Evolutionary conservation across 2,888 invertebrate genomes (phyloP), one percentile per base, ranked within the genome.

Genomic region (Notodonta ziczac): DNA sequence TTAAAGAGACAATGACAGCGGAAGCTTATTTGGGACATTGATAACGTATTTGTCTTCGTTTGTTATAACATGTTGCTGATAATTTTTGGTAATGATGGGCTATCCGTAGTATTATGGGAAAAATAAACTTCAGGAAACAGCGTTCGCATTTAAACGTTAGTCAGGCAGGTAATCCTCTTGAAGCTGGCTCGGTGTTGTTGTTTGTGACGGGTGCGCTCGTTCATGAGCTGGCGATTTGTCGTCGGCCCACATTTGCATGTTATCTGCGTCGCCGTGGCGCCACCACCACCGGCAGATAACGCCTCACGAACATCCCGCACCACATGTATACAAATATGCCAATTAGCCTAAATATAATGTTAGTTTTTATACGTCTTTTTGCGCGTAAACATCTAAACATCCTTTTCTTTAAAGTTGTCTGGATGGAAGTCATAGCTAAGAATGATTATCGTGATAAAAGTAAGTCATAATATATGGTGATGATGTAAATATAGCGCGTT

Each of bases 81-180:
- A 35, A 12, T 54, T 39, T 39, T 39, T 35, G 14, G n/a, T 63
- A 70, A 70, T 58, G 40, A 67, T 70, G 67, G 70, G 77, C 72
- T 62, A 61, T 77, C 73, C 73, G 67, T 57, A 60, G 56, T 51
- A 55, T 69, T 63, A 63, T 71, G 58, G 62, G 53, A 63, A 66
- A 67, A 60, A 32, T 63, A 59, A 61, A 65, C 61, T 62, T 48
- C 53, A 44, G 57, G 61, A 67, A 66, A 61, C 57, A 53, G 56
- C n/a, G 74, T 72, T 74, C 58, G 65, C 67, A 69, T 74, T 66
- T 73, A 74, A 76, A 66, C 58, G 61, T 62, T 75, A 64, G 68
- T 63, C 58, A 57, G 39, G 59, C 61, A 65, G 52, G 59, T 70
- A 65, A 65, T 52, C 63, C 61, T 62, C 52, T 56, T 42, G 53